Conservation (phyloP, 2,888 invertebrate genomes). For the Allygus modestus region DNA sequence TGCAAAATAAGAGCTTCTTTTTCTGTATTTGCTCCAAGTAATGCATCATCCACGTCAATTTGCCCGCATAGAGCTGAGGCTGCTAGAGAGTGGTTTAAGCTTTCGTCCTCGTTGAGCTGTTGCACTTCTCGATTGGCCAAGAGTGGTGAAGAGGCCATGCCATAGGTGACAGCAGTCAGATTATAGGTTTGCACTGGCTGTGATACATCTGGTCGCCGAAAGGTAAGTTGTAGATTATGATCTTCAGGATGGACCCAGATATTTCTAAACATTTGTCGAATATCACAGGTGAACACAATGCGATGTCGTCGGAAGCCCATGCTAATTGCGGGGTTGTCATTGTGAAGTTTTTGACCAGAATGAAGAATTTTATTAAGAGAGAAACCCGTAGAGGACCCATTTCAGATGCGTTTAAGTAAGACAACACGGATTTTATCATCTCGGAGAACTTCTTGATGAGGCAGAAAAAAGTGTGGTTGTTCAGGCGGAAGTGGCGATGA, state of each 20-base stretch:
- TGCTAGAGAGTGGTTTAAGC: slow-evolving; percentile 63
- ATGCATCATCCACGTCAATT: slow-evolving; percentile 70
- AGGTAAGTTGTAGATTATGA: slow-evolving; percentile 67
- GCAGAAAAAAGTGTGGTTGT: slow-evolving; percentile 28
- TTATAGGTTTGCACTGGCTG: slow-evolving; percentile 66
- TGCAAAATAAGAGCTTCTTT: slow-evolving; percentile 65
- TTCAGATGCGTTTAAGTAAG: slow-evolving; percentile 51
- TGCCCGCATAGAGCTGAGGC: slow-evolving; percentile 59
- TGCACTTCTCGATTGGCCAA: slow-evolving; percentile 65
- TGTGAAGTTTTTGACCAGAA: slow-evolving; percentile 49
- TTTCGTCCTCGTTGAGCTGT: slow-evolving; percentile 66
- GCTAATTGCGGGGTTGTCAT: slow-evolving; percentile 10
- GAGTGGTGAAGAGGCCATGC: slow-evolving; percentile 68
- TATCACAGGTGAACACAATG: slow-evolving; percentile 43
- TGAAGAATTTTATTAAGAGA: slow-evolving; percentile 36
- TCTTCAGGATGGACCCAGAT: slow-evolving; percentile 60
- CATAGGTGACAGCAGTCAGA: slow-evolving; percentile 68
- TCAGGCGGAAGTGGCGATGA: neutral
- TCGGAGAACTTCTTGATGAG: slow-evolving; percentile 42
- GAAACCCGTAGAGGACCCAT: neutral
- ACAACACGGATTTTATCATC: slow-evolving; percentile 50
- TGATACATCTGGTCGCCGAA: slow-evolving; percentile 66
- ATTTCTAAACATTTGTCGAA: slow-evolving; percentile 64
- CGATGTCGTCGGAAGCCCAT: slow-evolving; percentile 16
- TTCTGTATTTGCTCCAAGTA: slow-evolving; percentile 66